Evolutionary conservation across 2,888 invertebrate genomes (phyloP).

Genomic region (Gisinianus flammeolus): DNA sequence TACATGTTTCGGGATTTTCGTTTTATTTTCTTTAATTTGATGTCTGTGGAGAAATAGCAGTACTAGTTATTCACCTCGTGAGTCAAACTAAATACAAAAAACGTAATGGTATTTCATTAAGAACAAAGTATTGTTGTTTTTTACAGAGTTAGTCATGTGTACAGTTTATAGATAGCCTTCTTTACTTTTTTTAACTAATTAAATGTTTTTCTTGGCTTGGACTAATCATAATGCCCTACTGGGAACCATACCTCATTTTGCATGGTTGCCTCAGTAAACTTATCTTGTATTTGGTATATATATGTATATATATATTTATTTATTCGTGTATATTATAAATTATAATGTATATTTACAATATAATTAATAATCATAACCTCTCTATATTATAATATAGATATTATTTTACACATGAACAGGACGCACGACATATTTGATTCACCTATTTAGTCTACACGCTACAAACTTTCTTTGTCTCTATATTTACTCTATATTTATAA

Average conservation of each 20-base stretch:
- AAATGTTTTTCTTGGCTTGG: conserved; percentile 12
- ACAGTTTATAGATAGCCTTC: no score
- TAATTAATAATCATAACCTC: conserved; percentile 11
- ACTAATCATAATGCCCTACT: conserved; percentile 24
- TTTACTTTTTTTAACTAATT: no score
- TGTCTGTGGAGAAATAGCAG: no score
- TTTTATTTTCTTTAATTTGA: no score
- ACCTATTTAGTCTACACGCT: conserved; percentile 13
- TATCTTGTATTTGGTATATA: neutral
- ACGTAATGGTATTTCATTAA: no score
- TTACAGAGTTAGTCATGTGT: conserved; percentile 1
- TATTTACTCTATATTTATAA: conserved; percentile 2
- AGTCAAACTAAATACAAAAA: no score
- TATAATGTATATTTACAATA: neutral
- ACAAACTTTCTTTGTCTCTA: neutral
- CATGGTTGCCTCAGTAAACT: neutral
- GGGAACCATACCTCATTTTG: no score
- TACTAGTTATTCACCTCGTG: no score
- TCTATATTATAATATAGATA: neutral
- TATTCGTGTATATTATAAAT: neutral
- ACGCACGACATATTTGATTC: conserved; percentile 32
- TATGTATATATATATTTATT: conserved; percentile 6
- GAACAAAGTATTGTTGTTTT: no score
- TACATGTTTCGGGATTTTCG: no score
- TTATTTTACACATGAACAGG: conserved; percentile 19